A percentile compares a stretch with the other conserved stretches of the same genome.
Conservation (phyloP, 2,113 vertebrate genomes). For the Chlamydotis undulata region DNA sequence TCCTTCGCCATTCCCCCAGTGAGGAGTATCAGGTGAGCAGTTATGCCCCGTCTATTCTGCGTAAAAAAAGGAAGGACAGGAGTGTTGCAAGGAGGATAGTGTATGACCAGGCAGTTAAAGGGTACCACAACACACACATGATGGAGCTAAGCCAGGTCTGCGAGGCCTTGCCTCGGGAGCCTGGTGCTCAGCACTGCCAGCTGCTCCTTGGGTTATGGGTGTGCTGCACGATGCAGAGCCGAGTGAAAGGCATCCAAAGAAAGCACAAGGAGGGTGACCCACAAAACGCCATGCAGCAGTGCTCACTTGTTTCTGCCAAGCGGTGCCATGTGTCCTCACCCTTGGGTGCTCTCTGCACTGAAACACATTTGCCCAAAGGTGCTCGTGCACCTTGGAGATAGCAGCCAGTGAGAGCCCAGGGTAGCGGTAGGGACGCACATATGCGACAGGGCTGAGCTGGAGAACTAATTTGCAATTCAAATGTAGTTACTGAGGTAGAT, state of each 20-base stretch:
- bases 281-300: rapidly evolving
- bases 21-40: background rate
- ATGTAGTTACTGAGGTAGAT: slow-evolving; percentile 62
- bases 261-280: rapidly evolving
- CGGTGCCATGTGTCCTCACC: background rate
- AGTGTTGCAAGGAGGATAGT: rapidly evolving
- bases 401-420: background rate
- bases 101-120: background rate
- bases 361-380: background rate
- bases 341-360: background rate
- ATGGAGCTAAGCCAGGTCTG: background rate
- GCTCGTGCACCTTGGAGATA: background rate
- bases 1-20: background rate
- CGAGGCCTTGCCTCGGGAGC: background rate
- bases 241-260: background rate
- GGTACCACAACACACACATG: rapidly evolving
- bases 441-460: background rate
- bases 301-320: background rate
- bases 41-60: background rate
- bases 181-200: background rate
- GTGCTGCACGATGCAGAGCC: rapidly evolving
- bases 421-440: background rate
- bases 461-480: slow-evolving; percentile 63
- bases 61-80: background rate
- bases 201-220: background rate